Conservation (phyloP, 2,888 invertebrate species). For the Lobophora halterata region DNA sequence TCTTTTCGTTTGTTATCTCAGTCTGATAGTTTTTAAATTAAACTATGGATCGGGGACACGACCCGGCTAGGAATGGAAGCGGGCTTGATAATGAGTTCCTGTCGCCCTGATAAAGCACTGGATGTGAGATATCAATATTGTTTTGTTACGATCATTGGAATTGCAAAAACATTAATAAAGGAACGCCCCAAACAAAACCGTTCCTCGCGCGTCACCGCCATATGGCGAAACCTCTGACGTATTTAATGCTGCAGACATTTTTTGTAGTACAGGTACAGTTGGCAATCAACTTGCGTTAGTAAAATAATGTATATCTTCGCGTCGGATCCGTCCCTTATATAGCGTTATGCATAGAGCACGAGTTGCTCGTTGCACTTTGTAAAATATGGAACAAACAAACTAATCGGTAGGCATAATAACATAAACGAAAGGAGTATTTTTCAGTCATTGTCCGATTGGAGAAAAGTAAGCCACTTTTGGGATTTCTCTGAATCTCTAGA, state of each 20-base stretch:
- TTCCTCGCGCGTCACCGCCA: slow-evolving; percentile 35
- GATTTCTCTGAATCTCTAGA: too few species aligned
- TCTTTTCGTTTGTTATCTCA: background rate
- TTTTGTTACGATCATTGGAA: slow-evolving; percentile 7
- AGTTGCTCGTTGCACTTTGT: too few species aligned
- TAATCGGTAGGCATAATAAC: too few species aligned
- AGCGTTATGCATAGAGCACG: too few species aligned
- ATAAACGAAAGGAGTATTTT: too few species aligned
- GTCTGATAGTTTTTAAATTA: slow-evolving; percentile 1
- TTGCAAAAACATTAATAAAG: slow-evolving; percentile 14
- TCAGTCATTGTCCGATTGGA: too few species aligned
- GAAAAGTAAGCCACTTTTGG: too few species aligned
- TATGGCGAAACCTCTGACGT: slow-evolving; percentile 21
- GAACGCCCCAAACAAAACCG: slow-evolving; percentile 45
- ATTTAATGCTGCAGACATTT: background rate
- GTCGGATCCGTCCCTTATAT: too few species aligned
- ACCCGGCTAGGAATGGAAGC: slow-evolving; percentile 35
- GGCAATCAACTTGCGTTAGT: too few species aligned
- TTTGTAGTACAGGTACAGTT: too few species aligned
- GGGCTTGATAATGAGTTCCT: slow-evolving; percentile 50
- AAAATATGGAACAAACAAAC: too few species aligned
- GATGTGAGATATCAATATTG: slow-evolving; percentile 31
- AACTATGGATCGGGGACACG: slow-evolving; percentile 20
- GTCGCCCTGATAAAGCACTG: slow-evolving; percentile 40
- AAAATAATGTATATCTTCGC: too few species aligned